phyloP scores from a whole-genome alignment of 1,140 invertebrate genomes.

The Ceratina japonica region DNA sequence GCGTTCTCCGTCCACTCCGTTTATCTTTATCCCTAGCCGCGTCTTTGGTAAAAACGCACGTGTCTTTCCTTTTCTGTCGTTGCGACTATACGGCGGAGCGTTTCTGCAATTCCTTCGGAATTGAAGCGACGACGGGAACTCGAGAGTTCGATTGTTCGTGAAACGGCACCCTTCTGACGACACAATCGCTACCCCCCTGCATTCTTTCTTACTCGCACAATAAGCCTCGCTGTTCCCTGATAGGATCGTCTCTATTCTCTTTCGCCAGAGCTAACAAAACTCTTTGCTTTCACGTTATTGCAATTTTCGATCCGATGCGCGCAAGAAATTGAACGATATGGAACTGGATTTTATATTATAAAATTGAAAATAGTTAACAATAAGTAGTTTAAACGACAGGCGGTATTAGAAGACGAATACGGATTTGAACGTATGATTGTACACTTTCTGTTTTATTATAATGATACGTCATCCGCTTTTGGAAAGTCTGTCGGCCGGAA shows the following conservation, averaged over 20 bases:
- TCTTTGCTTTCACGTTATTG: not conserved
- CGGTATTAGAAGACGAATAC: too few relatives aligned
- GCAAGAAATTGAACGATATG: too few relatives aligned
- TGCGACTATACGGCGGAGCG: not conserved
- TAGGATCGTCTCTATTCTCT: not conserved
- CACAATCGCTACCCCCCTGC: slow-evolving; percentile 25
- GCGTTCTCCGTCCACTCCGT: slow-evolving; percentile 12
- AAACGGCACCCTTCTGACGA: slow-evolving; percentile 30
- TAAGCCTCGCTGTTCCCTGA: slow-evolving; percentile 9
- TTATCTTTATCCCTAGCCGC: not conserved
- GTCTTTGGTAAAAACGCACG: slow-evolving; percentile 8
- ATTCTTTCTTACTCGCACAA: slow-evolving; percentile 36
- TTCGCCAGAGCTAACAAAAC: not conserved
- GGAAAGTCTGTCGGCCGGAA: slow-evolving; percentile 7
- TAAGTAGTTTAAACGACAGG: too few relatives aligned
- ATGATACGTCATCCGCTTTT: slow-evolving; percentile 4
- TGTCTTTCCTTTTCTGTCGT: slow-evolving; percentile 22
- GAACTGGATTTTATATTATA: too few relatives aligned
- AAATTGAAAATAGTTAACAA: too few relatives aligned
- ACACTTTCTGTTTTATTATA: not conserved
- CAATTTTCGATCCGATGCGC: not conserved
- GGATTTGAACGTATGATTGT: too few relatives aligned
- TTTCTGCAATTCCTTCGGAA: slow-evolving; percentile 66
- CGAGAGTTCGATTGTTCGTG: slow-evolving; percentile 60
- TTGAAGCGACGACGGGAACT: slow-evolving; percentile 61